Evolutionary conservation across 2,888 invertebrate genomes (phyloP), one percentile per base, ranked within the genome.

Genomic region (Ichneumoninae sp.): DNA sequence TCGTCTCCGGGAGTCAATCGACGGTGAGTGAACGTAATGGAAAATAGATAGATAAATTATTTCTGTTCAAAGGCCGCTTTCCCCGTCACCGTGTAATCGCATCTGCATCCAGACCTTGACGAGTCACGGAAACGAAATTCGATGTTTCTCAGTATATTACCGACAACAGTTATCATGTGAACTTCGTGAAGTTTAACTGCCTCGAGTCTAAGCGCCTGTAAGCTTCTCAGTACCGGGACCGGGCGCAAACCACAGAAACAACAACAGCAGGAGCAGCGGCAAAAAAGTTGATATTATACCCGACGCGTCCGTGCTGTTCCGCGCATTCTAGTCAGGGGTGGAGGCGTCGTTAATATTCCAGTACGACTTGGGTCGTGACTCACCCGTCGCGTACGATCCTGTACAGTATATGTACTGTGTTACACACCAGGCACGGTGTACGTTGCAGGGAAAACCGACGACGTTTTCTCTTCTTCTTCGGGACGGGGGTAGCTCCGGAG

Each of bases 301-400:
- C 63, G 65, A 3, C 66, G 70, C 30, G 60, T 47, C 70, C 40
- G 57, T 30, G 57, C 71, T 71, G 77, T 85, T 85, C 75, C 79
- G 85, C 65, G 75, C 75, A 79, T 82, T 85, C 79, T 71, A 75
- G 65, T 82, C 66, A 73, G 50, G 66, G 81, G 83, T 79, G 70
- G 74, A 54, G 65, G 68, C 50, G 78, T 85, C 82, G 75, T 85
- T 85, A 85, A 85, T 85, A 85, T 85, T 85, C 85, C 85, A 85
- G 54, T 50, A 74, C 70, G 79, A 85, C 82, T 81, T 44, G 78
- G 78, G 60, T 66, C 82, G 85, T 85, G 85, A 85, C 85, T 85
- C 85, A 85, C 75, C 65, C 36, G 85, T 68, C 82, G 70, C 70
- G 69, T 66, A 71, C 78, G 78, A 40, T 77, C 68, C 71, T 75